Evolutionary conservation across 2,113 vertebrate genomes (phyloP).

Genomic region (Zosterops pallidus): DNA sequence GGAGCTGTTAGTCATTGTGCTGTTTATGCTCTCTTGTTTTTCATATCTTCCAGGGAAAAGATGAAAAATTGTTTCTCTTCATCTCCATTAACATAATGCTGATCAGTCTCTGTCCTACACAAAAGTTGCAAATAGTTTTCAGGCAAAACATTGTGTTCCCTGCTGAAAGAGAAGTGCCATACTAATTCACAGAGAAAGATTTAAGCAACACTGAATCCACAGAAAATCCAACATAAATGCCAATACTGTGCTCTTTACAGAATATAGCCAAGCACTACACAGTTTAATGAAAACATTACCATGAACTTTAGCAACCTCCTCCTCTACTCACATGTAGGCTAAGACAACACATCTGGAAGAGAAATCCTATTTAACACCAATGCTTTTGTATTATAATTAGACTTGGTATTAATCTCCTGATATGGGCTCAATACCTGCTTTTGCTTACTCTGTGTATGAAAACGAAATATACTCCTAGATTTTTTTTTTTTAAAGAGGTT

Average conservation of each 20-base stretch:
- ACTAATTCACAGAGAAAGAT: neutral
- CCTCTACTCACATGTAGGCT: neutral
- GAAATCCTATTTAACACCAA: neutral
- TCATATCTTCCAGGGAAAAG: neutral
- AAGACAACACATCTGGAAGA: neutral
- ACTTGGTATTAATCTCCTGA: neutral
- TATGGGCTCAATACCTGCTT: neutral
- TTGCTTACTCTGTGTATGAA: neutral
- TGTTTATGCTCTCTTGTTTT: neutral
- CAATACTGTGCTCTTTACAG: neutral
- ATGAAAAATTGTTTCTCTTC: neutral
- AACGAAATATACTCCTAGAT: neutral
- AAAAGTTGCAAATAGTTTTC: neutral
- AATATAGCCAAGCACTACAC: neutral
- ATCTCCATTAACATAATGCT: neutral
- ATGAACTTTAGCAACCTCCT: neutral
- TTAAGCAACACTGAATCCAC: neutral
- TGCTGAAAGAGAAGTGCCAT: neutral
- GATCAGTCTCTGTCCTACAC: neutral
- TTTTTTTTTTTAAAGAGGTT: neutral
- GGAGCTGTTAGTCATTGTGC: neutral
- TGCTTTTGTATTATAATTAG: neutral
- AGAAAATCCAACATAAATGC: neutral
- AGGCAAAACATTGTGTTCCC: neutral
- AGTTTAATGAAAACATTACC: neutral